phyloP scores from a whole-genome alignment of 37 sponge, comb jelly and placozoan species.

The Ianthella basta region DNA sequence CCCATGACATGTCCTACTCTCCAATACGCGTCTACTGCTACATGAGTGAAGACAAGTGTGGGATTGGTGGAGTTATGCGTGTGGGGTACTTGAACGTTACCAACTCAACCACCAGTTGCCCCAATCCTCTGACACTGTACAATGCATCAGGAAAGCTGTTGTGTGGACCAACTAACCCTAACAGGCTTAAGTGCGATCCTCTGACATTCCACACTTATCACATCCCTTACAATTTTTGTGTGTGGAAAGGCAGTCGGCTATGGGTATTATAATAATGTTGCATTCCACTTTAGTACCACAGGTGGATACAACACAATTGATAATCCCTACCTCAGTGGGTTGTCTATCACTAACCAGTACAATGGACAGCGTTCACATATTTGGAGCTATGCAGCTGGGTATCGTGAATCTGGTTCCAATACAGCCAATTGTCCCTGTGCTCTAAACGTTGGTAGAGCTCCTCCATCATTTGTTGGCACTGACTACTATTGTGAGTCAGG shows the following conservation, averaged over 20 bases:
- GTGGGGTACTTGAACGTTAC: neutral
- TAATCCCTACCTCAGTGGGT: slow-evolving; percentile 11
- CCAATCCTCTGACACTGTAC: neutral
- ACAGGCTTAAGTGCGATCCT: neutral
- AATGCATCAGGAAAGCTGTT: neutral
- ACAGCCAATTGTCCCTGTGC: slow-evolving; percentile 19
- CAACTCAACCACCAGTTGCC: neutral
- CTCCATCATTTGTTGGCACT: slow-evolving; percentile 23
- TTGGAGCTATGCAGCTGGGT: slow-evolving; percentile 24
- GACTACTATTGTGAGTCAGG: slow-evolving; percentile 22
- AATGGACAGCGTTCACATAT: neutral
- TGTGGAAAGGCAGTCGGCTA: slow-evolving; percentile 20
- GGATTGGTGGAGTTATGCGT: neutral
- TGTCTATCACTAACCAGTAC: slow-evolving; percentile 25
- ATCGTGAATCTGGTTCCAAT: neutral
- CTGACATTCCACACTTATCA: neutral
- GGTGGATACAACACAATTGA: neutral
- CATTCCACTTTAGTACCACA: slow-evolving; percentile 5
- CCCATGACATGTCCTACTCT: no score
- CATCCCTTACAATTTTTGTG: neutral
- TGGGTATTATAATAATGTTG: neutral
- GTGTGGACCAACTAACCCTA: neutral
- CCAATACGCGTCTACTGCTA: neutral
- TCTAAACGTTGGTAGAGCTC: neutral
- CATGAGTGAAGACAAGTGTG: neutral